Evolutionary conservation across 1,140 invertebrate genomes (phyloP).

Genomic region (Anastatus disparis): DNA sequence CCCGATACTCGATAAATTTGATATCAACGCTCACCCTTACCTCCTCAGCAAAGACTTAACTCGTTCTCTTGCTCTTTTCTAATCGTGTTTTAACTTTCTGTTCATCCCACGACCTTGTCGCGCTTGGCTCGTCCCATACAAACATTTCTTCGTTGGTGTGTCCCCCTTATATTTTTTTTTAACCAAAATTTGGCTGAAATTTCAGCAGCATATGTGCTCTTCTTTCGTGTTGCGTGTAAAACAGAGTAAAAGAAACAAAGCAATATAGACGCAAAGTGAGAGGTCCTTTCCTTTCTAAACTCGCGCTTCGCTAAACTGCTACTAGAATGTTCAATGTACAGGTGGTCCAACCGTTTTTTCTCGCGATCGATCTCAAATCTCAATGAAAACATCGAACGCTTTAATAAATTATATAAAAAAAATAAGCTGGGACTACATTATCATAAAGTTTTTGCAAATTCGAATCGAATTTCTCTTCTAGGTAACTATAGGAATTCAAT

Average conservation of each 20-base stretch:
- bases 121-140: too few relatives aligned
- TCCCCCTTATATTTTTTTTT: too few relatives aligned
- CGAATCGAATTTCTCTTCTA: neutral
- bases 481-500: neutral
- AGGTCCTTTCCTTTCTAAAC: neutral
- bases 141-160: too few relatives aligned
- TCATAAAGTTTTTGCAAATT: too few relatives aligned
- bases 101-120: conserved; percentile 32
- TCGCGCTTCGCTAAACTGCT: too few relatives aligned
- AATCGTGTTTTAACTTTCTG: conserved; percentile 7
- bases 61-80: conserved; percentile 1
- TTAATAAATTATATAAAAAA: too few relatives aligned
- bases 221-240: neutral
- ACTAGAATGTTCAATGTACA: too few relatives aligned
- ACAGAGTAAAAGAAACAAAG: neutral
- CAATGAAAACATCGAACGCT: too few relatives aligned
- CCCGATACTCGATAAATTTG: conserved; percentile 62
- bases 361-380: neutral
- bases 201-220: conserved; percentile 48
- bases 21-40: conserved; percentile 57
- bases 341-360: neutral
- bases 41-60: neutral
- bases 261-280: neutral
- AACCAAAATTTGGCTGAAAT: conserved; percentile 59
- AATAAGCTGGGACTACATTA: too few relatives aligned